phyloP scores from a whole-genome alignment of 2,888 invertebrate species.

The Agrotis segetum region DNA sequence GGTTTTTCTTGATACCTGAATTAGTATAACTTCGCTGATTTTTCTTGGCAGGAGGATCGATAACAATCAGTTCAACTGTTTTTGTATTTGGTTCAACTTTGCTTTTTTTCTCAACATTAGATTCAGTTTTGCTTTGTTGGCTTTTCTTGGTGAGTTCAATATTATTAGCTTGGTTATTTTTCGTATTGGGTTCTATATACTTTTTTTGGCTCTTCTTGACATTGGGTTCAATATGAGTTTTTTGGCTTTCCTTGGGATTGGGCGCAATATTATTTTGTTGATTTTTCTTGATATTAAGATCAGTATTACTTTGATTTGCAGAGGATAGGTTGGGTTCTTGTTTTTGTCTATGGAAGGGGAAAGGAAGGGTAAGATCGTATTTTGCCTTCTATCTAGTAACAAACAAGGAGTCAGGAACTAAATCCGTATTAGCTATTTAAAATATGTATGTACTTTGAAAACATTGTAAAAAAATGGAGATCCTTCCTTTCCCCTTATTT shows the following conservation, averaged over 20 bases:
- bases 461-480: constrained; percentile 60
- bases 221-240: constrained; percentile 25
- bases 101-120: constrained; percentile 26
- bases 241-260: constrained; percentile 69
- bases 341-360: constrained; percentile 84
- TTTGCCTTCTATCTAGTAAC: constrained; percentile 67
- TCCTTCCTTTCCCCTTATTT: constrained; percentile 91
- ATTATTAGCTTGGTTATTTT: constrained; percentile 70
- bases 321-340: constrained; percentile 76
- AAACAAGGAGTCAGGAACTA: constrained; percentile 90
- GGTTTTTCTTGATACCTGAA: constrained; percentile 25
- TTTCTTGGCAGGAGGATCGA: constrained; percentile 34
- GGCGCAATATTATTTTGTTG: constrained; percentile 74
- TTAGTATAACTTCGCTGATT: constrained; percentile 16
- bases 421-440: constrained; percentile 50
- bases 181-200: constrained; percentile 74
- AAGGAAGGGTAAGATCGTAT: constrained; percentile 83
- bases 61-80: constrained; percentile 10
- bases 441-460: constrained; percentile 49
- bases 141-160: constrained; percentile 75
- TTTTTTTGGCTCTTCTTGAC: constrained; percentile 67
- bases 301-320: constrained; percentile 79
- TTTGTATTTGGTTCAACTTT: constrained; percentile 29
- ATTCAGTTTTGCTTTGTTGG: constrained; percentile 14
- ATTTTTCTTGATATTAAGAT: constrained; percentile 75